Percentiles rank a stretch among this genome's conserved stretches.
Evolutionary conservation across 2,888 invertebrate genomes (phyloP).

Genomic region (Apotomis betuletana): DNA sequence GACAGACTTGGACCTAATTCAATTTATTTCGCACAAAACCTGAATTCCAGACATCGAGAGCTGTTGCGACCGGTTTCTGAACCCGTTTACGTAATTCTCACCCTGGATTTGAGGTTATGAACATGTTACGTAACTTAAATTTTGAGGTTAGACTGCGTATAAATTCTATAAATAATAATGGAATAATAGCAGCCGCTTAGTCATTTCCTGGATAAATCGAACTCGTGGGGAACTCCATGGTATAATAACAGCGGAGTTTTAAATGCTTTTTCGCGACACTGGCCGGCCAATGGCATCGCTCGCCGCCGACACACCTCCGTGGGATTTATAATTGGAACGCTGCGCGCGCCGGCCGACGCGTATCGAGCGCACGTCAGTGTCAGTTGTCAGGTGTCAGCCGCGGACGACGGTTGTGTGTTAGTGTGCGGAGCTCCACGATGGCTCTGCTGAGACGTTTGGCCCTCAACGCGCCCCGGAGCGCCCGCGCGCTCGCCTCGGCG

Average conservation of each 20-base stretch:
- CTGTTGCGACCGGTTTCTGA: slow-evolving; percentile 51
- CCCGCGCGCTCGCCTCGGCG: slow-evolving; percentile 63
- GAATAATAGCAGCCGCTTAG: slow-evolving; percentile 44
- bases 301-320: slow-evolving; percentile 76
- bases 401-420: slow-evolving; percentile 65
- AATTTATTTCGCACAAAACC: slow-evolving; percentile 22
- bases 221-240: slow-evolving; percentile 26
- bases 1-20: slow-evolving; percentile 11
- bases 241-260: slow-evolving; percentile 27
- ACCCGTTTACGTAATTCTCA: slow-evolving; percentile 52
- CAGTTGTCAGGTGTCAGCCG: slow-evolving; percentile 70
- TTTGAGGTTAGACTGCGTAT: slow-evolving; percentile 44
- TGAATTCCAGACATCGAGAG: slow-evolving; percentile 7
- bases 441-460: slow-evolving; percentile 77
- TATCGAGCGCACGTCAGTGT: slow-evolving; percentile 75
- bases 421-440: slow-evolving; percentile 70
- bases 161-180: slow-evolving; percentile 2
- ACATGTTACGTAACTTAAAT: slow-evolving; percentile 46
- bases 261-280: slow-evolving; percentile 46
- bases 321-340: slow-evolving; percentile 76
- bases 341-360: slow-evolving; percentile 73
- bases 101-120: slow-evolving; percentile 35
- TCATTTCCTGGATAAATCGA: slow-evolving; percentile 45
- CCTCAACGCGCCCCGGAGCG: slow-evolving; percentile 66
- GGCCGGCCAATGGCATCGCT: slow-evolving; percentile 64